Percentiles rank a stretch among this genome's conserved stretches.
phyloP scores from a whole-genome alignment of 2,888 invertebrate genomes.

The Teleiodes luculella region DNA sequence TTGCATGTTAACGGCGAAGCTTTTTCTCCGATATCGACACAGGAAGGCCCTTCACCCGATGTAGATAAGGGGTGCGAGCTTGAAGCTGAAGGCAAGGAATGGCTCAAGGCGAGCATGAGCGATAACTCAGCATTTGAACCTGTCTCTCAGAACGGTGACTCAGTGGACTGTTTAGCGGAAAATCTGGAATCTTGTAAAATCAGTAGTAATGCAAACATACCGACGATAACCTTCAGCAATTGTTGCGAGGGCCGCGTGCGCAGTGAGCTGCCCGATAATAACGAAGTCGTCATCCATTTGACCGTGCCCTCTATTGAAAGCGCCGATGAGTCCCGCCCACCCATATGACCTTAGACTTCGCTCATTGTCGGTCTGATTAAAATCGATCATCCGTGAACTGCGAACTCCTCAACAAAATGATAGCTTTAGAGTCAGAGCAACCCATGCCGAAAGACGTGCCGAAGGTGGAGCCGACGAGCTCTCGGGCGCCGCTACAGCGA shows the following conservation, averaged over 20 bases:
- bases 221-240: constrained; percentile 72
- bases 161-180: constrained; percentile 58
- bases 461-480: constrained; percentile 58
- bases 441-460: constrained; percentile 57
- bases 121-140: constrained; percentile 54
- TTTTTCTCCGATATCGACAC: constrained; percentile 43
- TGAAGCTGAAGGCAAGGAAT: constrained; percentile 67
- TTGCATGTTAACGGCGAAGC: constrained; percentile 61
- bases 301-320: constrained; percentile 68
- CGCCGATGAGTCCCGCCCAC: constrained; percentile 68
- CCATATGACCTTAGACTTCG: constrained; percentile 52
- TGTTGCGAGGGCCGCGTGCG: constrained; percentile 60
- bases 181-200: constrained; percentile 56
- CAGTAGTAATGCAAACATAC: constrained; percentile 61
- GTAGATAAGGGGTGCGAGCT: constrained; percentile 42
- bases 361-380: constrained; percentile 24
- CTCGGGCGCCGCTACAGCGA: constrained; percentile 75
- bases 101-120: constrained; percentile 70
- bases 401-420: constrained; percentile 47
- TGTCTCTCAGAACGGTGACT: constrained; percentile 37
- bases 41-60: constrained; percentile 51
- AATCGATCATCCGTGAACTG: constrained; percentile 23
- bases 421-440: constrained; percentile 69
- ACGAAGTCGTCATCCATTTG: constrained; percentile 57
- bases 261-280: constrained; percentile 51